A percentile compares a stretch with the other conserved stretches of the same genome.
phyloP scores from a whole-genome alignment of 2,113 vertebrate genomes.

The Polypterus senegalus region DNA sequence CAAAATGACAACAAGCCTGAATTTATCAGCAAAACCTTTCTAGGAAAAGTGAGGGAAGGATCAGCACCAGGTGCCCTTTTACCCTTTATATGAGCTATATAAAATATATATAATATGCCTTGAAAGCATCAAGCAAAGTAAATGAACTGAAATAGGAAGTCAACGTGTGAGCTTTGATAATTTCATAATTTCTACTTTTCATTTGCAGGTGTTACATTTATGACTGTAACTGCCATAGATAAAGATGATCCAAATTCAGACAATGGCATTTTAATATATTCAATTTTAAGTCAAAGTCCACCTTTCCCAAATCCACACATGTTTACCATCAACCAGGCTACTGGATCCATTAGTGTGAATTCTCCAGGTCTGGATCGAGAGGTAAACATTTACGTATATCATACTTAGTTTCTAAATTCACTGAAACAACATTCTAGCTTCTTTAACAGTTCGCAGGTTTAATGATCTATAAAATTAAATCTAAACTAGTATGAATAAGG shows the following conservation, averaged over 20 bases:
- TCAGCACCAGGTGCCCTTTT: conserved; percentile 24
- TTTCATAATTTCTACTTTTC: too few relatives aligned
- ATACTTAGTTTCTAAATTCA: too few relatives aligned
- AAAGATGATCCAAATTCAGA: conserved; percentile 35
- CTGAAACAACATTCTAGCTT: too few relatives aligned
- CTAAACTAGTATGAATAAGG: too few relatives aligned
- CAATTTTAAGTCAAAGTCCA: conserved; percentile 56
- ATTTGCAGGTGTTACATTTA: conserved; percentile 51
- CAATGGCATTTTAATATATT: conserved; percentile 58
- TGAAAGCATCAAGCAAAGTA: too few relatives aligned
- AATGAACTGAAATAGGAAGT: too few relatives aligned
- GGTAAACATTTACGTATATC: conserved; percentile 35
- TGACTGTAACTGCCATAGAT: conserved; percentile 59
- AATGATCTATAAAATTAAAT: too few relatives aligned
- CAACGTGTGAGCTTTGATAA: too few relatives aligned
- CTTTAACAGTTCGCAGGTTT: too few relatives aligned
- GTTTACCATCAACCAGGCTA: conserved; percentile 56
- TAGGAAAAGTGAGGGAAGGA: conserved; percentile 38
- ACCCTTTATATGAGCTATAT: too few relatives aligned
- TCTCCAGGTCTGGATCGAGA: conserved; percentile 59
- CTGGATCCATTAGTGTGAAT: conserved; percentile 57
- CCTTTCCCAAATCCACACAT: background rate
- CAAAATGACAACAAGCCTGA: conserved; percentile 45
- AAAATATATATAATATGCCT: too few relatives aligned
- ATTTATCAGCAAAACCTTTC: conserved; percentile 31